Percentiles rank a stretch among this genome's conserved stretches.
phyloP scores from a whole-genome alignment of 23 tunicate genomes.

The Trididemnum clinides region DNA sequence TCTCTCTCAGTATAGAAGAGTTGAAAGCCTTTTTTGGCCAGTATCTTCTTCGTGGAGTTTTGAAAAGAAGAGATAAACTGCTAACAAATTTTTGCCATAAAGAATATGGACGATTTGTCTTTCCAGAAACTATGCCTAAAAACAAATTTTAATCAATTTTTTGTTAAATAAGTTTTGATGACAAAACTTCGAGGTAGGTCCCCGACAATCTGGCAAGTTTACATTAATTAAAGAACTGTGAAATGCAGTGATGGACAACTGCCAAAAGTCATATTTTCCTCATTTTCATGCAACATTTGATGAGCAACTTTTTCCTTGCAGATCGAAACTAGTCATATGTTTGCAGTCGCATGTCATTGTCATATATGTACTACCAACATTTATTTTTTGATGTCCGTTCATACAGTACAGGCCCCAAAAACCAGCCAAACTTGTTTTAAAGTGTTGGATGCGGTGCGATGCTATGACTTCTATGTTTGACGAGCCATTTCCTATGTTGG shows the following conservation, averaged over 20 bases:
- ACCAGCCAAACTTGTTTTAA: neutral
- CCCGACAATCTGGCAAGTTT: neutral
- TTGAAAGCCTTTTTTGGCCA: no score
- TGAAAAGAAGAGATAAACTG: neutral
- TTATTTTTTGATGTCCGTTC: slow-evolving; percentile 1
- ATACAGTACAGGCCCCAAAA: slow-evolving; percentile 9
- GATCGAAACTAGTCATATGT: neutral
- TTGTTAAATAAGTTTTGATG: neutral
- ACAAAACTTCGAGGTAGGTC: neutral
- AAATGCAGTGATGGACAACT: no score
- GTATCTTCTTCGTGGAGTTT: neutral
- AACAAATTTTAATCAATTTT: neutral
- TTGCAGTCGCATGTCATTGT: neutral
- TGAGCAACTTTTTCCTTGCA: slow-evolving; percentile 24
- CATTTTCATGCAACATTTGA: neutral
- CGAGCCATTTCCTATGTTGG: neutral
- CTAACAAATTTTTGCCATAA: neutral
- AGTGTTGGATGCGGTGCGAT: slow-evolving; percentile 15
- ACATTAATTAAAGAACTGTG: neutral
- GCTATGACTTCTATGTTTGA: neutral
- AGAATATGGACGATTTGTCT: neutral
- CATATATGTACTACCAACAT: neutral
- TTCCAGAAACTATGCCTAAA: neutral
- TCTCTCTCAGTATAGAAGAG: neutral
- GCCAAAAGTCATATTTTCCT: no score